phyloP scores from a whole-genome alignment of 23 tunicate species.

The Phallusia fumigata region DNA sequence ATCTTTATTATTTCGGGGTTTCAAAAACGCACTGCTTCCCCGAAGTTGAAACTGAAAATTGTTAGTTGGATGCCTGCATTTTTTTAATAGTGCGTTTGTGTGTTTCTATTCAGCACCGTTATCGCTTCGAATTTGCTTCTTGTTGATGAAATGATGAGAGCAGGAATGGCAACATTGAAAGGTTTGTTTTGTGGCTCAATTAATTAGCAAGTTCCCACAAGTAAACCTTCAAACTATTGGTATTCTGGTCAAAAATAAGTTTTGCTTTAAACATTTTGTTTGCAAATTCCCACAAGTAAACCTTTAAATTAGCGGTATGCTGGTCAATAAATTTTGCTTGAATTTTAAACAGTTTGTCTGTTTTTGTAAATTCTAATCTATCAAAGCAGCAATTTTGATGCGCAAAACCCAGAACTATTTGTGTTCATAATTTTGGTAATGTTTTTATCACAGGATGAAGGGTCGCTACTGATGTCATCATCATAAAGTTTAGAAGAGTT shows the following conservation, averaged over 20 bases:
- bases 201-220: no score
- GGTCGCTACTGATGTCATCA: no score
- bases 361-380: background rate
- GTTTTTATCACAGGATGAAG: no score
- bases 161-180: conserved; percentile 99
- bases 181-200: conserved; percentile 26
- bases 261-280: background rate
- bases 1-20: no score
- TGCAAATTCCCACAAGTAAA: no score
- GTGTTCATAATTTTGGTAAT: no score
- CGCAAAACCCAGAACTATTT: no score
- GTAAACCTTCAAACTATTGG: background rate
- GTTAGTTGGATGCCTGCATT: background rate
- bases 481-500: background rate
- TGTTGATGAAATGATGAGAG: conserved; percentile 99
- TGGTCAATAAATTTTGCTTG: background rate
- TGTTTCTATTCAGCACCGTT: conserved; percentile 51
- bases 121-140: conserved; percentile 93
- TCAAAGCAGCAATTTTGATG: no score
- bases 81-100: background rate
- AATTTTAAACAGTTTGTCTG: background rate
- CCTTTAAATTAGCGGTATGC: background rate
- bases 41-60: no score
- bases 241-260: background rate
- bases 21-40: no score